A percentile compares a stretch with the other conserved stretches of the same genome.
These are phyloP conservation scores for Aphelinus atriplicis DNA, from an alignment of 1,140 invertebrate species.

Conservation along the genomic window DNA sequence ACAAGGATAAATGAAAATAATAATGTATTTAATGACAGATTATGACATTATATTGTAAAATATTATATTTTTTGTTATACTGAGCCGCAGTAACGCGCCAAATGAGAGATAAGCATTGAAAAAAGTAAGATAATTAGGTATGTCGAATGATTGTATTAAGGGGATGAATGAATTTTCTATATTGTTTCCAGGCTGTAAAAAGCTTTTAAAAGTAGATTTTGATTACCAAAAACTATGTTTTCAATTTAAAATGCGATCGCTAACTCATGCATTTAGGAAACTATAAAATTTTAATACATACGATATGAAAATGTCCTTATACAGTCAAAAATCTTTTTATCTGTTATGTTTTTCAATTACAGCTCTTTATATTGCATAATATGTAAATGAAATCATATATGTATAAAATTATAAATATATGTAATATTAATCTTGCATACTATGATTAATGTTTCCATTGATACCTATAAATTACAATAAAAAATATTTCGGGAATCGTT, in stretches of 20 bases:
- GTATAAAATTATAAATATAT: conserved; percentile 44
- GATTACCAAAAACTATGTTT: conserved; percentile 37
- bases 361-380: conserved; percentile 47
- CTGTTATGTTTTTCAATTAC: conserved; percentile 49
- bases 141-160: conserved; percentile 35
- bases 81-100: conserved; percentile 32
- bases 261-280: conserved; percentile 29
- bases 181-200: conserved; percentile 51
- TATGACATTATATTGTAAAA: conserved; percentile 58
- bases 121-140: conserved; percentile 29
- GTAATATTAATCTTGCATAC: conserved; percentile 27
- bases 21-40: conserved; percentile 55
- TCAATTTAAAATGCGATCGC: conserved; percentile 32
- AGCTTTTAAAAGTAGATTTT: conserved; percentile 40
- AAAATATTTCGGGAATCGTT: conserved; percentile 28
- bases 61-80: conserved; percentile 65
- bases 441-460: conserved; percentile 35
- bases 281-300: conserved; percentile 17
- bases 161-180: conserved; percentile 42
- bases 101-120: conserved; percentile 31
- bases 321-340: conserved; percentile 37
- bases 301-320: conserved; percentile 21
- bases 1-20: conserved; percentile 44
- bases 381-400: conserved; percentile 49
- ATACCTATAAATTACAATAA: conserved; percentile 39